phyloP scores from a whole-genome alignment of 2,888 invertebrate genomes.

The Hirtodrosophila trivittata region DNA sequence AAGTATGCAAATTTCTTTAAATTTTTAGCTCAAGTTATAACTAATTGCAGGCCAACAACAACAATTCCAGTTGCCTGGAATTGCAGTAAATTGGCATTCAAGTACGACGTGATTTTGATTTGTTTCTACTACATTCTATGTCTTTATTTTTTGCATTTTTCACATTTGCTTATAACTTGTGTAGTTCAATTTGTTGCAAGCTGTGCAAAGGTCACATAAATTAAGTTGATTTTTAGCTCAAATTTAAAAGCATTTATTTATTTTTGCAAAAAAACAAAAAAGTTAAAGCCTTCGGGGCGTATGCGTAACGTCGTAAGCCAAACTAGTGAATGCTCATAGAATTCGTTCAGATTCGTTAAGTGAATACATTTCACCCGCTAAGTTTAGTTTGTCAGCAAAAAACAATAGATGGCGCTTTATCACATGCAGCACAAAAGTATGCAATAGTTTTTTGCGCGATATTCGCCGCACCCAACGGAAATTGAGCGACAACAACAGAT shows the following conservation, averaged over 20 bases:
- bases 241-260: conserved; percentile 12
- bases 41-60: conserved; percentile 40
- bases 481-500: not conserved
- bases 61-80: conserved; percentile 36
- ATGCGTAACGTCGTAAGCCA: conserved; percentile 57
- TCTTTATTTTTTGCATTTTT: conserved; percentile 32
- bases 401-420: conserved; percentile 39
- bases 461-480: conserved; percentile 9
- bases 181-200: conserved; percentile 43
- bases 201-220: conserved; percentile 61
- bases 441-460: conserved; percentile 31
- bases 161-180: conserved; percentile 26
- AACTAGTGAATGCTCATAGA: not conserved
- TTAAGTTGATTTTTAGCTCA: conserved; percentile 44
- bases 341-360: conserved; percentile 29
- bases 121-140: conserved; percentile 30
- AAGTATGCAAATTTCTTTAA: conserved; percentile 66
- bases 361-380: not conserved
- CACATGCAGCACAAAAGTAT: conserved; percentile 39
- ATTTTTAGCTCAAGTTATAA: conserved; percentile 46
- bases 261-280: conserved; percentile 13
- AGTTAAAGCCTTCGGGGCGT: conserved; percentile 42
- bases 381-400: not conserved
- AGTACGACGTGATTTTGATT: conserved; percentile 71
- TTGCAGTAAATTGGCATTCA: conserved; percentile 67